phyloP scores from a whole-genome alignment of 2,113 vertebrate species.

The Centropristis striata region DNA sequence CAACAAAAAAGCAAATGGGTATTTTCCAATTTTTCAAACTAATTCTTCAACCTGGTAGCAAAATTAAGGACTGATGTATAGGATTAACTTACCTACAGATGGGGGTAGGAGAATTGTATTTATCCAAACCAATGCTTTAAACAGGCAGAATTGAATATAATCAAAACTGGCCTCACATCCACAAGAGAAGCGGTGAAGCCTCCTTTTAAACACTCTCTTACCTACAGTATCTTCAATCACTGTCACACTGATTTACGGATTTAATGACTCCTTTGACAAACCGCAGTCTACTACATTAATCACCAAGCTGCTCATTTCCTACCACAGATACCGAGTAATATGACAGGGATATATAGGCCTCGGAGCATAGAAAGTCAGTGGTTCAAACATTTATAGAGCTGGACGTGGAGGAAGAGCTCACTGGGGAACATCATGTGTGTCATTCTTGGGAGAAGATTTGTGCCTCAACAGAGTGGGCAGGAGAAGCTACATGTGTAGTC shows the following conservation, averaged over 20 bases:
- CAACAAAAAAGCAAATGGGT: not conserved
- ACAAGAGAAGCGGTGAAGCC: not conserved
- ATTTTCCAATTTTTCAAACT: not conserved
- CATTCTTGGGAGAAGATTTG: constrained; percentile 56
- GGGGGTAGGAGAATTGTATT: no score
- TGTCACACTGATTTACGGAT: constrained; percentile 48
- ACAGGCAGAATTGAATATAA: not conserved
- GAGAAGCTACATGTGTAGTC: constrained; percentile 59
- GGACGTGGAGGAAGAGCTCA: constrained; percentile 21
- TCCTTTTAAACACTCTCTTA: not conserved
- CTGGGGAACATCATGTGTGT: constrained; percentile 1
- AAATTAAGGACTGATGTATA: not conserved
- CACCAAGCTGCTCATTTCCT: constrained; percentile 35
- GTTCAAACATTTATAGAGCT: constrained; percentile 43
- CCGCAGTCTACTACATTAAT: constrained; percentile 50
- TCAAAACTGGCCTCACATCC: not conserved
- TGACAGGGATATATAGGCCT: constrained; percentile 25
- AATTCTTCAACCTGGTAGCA: not conserved
- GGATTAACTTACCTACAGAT: not conserved
- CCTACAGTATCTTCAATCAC: constrained; percentile 4
- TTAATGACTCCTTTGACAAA: constrained; percentile 38
- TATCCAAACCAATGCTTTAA: no score
- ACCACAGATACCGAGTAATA: constrained; percentile 45
- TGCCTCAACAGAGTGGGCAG: not conserved
- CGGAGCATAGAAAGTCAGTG: constrained; percentile 17